Conservation (phyloP, 1,140 invertebrate species). For the Drosophila takahashii region DNA sequence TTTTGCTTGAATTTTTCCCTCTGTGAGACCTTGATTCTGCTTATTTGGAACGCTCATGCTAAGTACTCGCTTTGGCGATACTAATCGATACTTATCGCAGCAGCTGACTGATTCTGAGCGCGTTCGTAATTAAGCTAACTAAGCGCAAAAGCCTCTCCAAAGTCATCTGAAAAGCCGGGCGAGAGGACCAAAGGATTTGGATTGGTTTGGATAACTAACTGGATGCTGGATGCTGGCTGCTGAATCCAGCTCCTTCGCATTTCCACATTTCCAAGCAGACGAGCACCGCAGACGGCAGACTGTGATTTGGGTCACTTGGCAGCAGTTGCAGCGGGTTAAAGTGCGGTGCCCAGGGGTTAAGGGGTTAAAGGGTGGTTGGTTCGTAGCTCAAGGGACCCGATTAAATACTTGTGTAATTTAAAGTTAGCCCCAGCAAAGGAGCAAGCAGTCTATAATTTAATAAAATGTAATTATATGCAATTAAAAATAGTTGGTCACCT, state of each 20-base stretch:
- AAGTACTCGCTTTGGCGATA: slow-evolving; percentile 16
- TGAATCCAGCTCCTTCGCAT: not conserved
- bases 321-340: slow-evolving; percentile 35
- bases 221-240: not conserved
- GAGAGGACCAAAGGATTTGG: slow-evolving; percentile 2
- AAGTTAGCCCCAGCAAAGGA: not conserved
- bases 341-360: slow-evolving; percentile 16
- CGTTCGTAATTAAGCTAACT: slow-evolving; percentile 39
- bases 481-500: too few species aligned
- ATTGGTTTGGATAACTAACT: slow-evolving; percentile 15
- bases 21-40: not conserved
- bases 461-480: too few species aligned
- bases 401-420: slow-evolving; percentile 28
- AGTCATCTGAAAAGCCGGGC: slow-evolving; percentile 9
- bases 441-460: not conserved
- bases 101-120: slow-evolving; percentile 21
- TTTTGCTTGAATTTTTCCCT: not conserved
- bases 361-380: not conserved
- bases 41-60: not conserved
- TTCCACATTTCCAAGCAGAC: slow-evolving; percentile 2
- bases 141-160: slow-evolving; percentile 37
- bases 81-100: slow-evolving; percentile 44
- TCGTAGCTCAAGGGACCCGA: not conserved
- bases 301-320: slow-evolving; percentile 55
- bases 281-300: slow-evolving; percentile 30